Evolutionary conservation across 2,113 vertebrate genomes (phyloP), one percentile per base, ranked within the genome.

Genomic region (Bos javanicus): DNA sequence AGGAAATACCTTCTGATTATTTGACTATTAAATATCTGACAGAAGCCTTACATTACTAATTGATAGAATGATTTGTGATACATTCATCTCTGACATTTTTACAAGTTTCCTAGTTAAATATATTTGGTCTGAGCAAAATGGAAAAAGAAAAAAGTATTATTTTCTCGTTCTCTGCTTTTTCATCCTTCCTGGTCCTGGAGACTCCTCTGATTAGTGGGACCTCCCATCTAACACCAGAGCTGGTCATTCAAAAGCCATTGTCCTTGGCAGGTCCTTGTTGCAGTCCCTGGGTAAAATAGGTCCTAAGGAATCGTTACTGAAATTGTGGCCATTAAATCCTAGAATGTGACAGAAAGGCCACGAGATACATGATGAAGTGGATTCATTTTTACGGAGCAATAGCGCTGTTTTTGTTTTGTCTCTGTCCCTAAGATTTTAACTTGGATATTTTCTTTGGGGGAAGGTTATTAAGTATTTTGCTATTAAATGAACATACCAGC

Each of bases 401-500:
- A 76, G 14, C 12, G 39, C 17, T 76, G 3, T 46, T 87, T 82
- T 39, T 54, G 14, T 30, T 81, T 83, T 89, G 2, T 91, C 48
- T 71, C 54, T 43, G 9, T 71, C 46, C 12, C 3, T 86, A 86
- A 64, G 64, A 93, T 56, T 56, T 67, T 39, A 36, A 33, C 19
- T 50, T 82, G 30, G 82, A 90, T 89, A 50, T 11, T 56, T 82
- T 54, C 50, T 36, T 17, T 76, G 14, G 10, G 10, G 17, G 3
- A 87, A 60, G 30, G 12, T 14, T 91, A n/a, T 19, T 52, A 48
- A 74, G 30, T 56, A 9, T 60, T 95, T 90, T 36, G 10, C 30
- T 74, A 52, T 87, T 8, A 17, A 28, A 15, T 80, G 26, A 98
- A 99, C 99, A 97, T 98, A 99, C 99, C 98, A 95, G 98, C 98